These are phyloP conservation scores for Liodrosophila aerea DNA, from an alignment of 2,888 invertebrate genomes.

Conservation along the genomic window DNA sequence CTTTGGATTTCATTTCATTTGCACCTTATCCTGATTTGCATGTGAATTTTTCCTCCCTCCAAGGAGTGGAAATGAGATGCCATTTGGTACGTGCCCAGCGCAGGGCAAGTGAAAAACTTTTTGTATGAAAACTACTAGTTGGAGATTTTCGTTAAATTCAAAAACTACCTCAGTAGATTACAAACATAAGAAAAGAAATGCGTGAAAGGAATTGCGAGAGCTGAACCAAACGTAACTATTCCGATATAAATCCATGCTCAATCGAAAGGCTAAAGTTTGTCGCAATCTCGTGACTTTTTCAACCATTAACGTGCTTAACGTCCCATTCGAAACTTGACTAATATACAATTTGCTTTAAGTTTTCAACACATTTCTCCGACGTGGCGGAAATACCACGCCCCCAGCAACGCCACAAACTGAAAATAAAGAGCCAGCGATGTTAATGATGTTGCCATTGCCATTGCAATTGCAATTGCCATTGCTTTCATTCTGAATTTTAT, in stretches of 20 bases:
- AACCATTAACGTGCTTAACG: slow-evolving; percentile 2
- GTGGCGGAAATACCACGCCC: slow-evolving; percentile 30
- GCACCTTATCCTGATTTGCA: slow-evolving; percentile 43
- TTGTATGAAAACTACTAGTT: slow-evolving; percentile 23
- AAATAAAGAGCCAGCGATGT: slow-evolving; percentile 18
- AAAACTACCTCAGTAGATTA: not conserved
- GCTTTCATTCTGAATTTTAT: slow-evolving; percentile 45
- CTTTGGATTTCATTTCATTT: slow-evolving; percentile 30
- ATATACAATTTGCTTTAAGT: slow-evolving; percentile 56
- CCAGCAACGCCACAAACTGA: not conserved
- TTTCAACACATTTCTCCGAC: slow-evolving; percentile 35
- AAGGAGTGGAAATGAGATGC: slow-evolving; percentile 40
- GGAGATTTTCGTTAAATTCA: not conserved
- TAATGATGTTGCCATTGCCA: slow-evolving; percentile 41
- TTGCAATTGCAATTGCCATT: slow-evolving; percentile 1
- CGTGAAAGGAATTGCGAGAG: slow-evolving; percentile 23
- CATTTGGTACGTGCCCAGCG: slow-evolving; percentile 46
- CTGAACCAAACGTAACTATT: slow-evolving; percentile 23
- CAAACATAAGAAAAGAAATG: not conserved
- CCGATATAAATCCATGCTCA: slow-evolving; percentile 22
- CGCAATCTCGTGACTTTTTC: slow-evolving; percentile 37
- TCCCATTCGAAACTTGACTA: slow-evolving; percentile 33
- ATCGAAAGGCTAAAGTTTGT: slow-evolving; percentile 29
- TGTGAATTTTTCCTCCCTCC: slow-evolving; percentile 36
- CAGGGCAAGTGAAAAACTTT: slow-evolving; percentile 17